These are phyloP conservation scores for Drosophila suboccidentalis DNA, from an alignment of 2,888 invertebrate species.

Conservation along the genomic window DNA sequence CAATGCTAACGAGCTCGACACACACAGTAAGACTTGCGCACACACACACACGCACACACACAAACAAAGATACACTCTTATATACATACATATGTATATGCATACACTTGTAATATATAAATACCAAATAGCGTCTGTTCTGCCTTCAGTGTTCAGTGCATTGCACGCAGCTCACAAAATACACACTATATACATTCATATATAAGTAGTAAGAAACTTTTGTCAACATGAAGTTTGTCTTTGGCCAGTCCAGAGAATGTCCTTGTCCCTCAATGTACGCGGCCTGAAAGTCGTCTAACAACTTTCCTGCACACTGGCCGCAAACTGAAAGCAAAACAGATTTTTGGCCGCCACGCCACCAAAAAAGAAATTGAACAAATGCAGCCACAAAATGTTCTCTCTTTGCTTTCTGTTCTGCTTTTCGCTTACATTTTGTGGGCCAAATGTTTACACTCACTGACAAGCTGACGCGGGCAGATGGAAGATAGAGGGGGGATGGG, in stretches of 20 bases:
- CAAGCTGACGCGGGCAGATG: constrained; percentile 4
- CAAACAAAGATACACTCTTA: background rate
- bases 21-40: constrained; percentile 12
- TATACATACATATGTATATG: background rate
- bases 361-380: constrained; percentile 34
- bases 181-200: background rate
- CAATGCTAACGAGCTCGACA: constrained; percentile 69
- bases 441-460: constrained; percentile 41
- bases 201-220: constrained; percentile 42
- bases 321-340: constrained; percentile 17
- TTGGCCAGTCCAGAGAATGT: constrained; percentile 24
- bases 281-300: constrained; percentile 30
- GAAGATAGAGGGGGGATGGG: background rate
- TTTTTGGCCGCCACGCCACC: constrained; percentile 3
- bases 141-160: constrained; percentile 29
- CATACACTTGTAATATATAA: constrained; percentile 44
- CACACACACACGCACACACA: constrained; percentile 20
- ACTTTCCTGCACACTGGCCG: constrained; percentile 23
- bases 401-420: constrained; percentile 2
- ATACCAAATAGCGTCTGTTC: constrained; percentile 46
- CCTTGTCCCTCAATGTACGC: background rate
- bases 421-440: constrained; percentile 17
- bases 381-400: constrained; percentile 37
- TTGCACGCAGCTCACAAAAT: constrained; percentile 26
- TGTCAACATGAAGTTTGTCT: constrained; percentile 59